These are phyloP conservation scores for Trachythela sp. DNA, from an alignment of 64 coral and sea anemone genomes.

Conservation along the genomic window DNA sequence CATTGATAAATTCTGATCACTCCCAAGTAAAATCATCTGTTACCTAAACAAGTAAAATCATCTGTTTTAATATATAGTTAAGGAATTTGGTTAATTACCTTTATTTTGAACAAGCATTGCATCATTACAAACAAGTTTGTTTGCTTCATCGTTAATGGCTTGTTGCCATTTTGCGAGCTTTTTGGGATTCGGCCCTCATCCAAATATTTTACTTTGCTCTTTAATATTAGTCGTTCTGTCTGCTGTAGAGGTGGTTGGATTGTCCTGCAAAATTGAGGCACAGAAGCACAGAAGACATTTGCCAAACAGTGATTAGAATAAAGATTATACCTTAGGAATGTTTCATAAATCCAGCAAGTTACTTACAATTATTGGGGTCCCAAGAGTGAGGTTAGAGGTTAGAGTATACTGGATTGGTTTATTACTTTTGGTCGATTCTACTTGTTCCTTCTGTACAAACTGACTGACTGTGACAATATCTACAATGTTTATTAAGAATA, in stretches of 20 bases:
- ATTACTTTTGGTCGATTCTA: neutral
- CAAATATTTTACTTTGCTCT: neutral
- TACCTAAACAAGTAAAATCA: too few species aligned
- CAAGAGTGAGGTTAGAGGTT: neutral
- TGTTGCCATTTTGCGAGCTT: neutral
- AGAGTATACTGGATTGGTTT: neutral
- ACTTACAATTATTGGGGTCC: too few species aligned
- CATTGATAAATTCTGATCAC: too few species aligned
- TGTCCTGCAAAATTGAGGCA: neutral
- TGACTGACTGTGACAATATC: too few species aligned
- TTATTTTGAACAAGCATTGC: constrained; percentile 7
- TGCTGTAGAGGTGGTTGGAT: neutral
- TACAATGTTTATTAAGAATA: too few species aligned
- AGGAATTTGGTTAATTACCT: neutral
- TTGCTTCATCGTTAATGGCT: neutral
- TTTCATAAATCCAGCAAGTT: too few species aligned
- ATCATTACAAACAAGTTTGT: neutral
- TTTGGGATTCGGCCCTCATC: neutral
- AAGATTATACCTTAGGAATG: too few species aligned
- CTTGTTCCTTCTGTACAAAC: too few species aligned
- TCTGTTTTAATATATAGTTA: neutral
- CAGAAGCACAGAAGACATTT: neutral
- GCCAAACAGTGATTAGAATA: too few species aligned
- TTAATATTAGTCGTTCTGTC: neutral
- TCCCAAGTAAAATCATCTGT: too few species aligned